Percentiles rank a stretch among this genome's conserved stretches.
phyloP scores from a whole-genome alignment of 1,140 invertebrate genomes.

The Rhizoglyphus robini region DNA sequence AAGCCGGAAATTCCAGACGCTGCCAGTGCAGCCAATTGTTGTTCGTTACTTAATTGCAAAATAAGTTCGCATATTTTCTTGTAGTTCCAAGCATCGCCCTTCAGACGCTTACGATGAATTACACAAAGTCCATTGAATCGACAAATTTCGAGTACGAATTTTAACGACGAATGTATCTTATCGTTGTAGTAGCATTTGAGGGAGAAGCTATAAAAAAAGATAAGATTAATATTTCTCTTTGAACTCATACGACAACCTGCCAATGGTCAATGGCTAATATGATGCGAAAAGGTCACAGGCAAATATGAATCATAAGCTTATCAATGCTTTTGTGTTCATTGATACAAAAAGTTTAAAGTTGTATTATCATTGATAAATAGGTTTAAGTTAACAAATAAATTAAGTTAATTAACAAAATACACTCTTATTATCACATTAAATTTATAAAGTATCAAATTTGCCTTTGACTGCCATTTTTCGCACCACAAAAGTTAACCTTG shows the following conservation, averaged over 20 bases:
- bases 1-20: background rate
- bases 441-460: no score
- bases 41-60: slow-evolving; percentile 33
- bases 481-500: background rate
- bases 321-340: no score
- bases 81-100: slow-evolving; percentile 70
- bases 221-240: background rate
- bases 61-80: slow-evolving; percentile 72
- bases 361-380: no score
- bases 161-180: slow-evolving; percentile 32
- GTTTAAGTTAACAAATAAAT: no score
- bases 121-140: slow-evolving; percentile 43
- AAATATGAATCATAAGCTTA: no score
- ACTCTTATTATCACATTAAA: no score
- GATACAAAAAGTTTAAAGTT: no score
- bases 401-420: no score
- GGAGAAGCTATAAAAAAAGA: slow-evolving; percentile 1
- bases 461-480: background rate
- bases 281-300: background rate
- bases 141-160: slow-evolving; percentile 70
- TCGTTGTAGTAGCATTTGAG: slow-evolving; percentile 16
- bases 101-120: slow-evolving; percentile 58
- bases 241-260: no score
- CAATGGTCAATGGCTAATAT: background rate
- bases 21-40: slow-evolving; percentile 12